Base-by-base conservation (phyloP, 1,140 invertebrate species). In the Probaryconus sp. region DNA sequence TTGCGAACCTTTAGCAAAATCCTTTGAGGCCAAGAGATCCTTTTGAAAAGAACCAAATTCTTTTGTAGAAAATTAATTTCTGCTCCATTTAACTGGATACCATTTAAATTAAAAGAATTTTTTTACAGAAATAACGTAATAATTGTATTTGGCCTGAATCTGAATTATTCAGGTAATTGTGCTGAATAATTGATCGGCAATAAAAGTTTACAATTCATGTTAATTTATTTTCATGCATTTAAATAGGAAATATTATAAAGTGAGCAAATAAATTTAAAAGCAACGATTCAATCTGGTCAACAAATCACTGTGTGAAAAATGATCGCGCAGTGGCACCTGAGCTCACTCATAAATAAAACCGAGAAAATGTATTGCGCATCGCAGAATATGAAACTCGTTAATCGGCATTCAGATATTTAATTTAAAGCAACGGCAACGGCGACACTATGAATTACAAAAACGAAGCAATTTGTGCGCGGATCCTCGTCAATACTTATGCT, bases 231-330 rank as follows among this genome's bases (percentile, higher is more conserved):
- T n/a, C n/a, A n/a, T n/a, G n/a, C n/a, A n/a, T n/a, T n/a, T 48
- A 18, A 31, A 61, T 4, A 30, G 10, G 3, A 33, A 2, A 33
- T 51, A 43, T 37, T 64, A 45, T 45, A 26, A 9, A 64, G 14
- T 53, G 26, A 10, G 20, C 16, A 26, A 14, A 10, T n/a, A n/a
- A 11, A 7, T 38, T 45, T 37, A 3, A 18, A 14, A 45, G 48
- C 20, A 53, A 53, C 60, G 60, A 45, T 64, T 64, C 48, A 55
- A 67, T 67, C 21, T 42, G 30, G 42, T 56, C 33, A 56, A 56
- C 51, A 56, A 67, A 56, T 56, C 42, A 65, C 21, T 14, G 5
- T 3, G 6, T 67, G 63, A 67, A 67, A 67, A 67, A 67, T 67
- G 63, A 67, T 56, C 40, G 18, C 13, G 20, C 48, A 38, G 2